Evolutionary conservation across 2,113 vertebrate genomes (phyloP).

Genomic region (Ailuropoda melanoleuca): DNA sequence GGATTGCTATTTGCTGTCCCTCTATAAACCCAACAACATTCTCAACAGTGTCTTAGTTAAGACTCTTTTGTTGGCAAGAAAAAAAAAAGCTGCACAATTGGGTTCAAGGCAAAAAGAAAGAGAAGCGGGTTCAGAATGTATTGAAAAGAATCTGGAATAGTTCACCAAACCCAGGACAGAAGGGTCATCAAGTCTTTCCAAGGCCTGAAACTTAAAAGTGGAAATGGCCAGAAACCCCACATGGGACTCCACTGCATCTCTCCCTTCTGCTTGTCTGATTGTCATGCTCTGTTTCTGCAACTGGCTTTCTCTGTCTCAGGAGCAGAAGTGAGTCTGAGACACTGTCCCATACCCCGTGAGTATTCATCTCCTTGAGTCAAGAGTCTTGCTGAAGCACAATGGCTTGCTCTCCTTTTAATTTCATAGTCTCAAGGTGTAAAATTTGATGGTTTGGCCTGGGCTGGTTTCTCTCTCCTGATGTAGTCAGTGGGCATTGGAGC

Average conservation of each 20-base stretch:
- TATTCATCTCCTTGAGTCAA: neutral
- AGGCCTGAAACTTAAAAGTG: neutral
- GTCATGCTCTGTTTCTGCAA: neutral
- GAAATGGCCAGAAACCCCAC: neutral
- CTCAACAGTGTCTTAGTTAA: neutral
- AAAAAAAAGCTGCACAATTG: neutral
- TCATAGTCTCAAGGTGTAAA: neutral
- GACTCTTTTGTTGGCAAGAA: neutral
- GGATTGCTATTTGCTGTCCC: neutral
- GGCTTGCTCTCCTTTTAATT: neutral
- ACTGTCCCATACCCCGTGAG: neutral
- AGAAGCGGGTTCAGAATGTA: neutral
- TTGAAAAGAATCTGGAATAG: neutral
- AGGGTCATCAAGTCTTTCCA: neutral
- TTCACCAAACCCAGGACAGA: neutral
- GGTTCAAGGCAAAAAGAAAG: neutral
- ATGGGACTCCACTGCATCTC: accelerated
- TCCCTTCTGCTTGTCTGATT: neutral
- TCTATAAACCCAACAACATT: neutral
- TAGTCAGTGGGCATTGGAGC: neutral
- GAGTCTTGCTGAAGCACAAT: neutral
- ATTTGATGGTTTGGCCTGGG: neutral
- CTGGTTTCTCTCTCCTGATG: neutral
- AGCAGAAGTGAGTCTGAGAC: neutral
- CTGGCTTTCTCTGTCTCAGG: neutral